phyloP scores from a whole-genome alignment of 2,888 invertebrate species.

The Cosmorhoe ocellata region DNA sequence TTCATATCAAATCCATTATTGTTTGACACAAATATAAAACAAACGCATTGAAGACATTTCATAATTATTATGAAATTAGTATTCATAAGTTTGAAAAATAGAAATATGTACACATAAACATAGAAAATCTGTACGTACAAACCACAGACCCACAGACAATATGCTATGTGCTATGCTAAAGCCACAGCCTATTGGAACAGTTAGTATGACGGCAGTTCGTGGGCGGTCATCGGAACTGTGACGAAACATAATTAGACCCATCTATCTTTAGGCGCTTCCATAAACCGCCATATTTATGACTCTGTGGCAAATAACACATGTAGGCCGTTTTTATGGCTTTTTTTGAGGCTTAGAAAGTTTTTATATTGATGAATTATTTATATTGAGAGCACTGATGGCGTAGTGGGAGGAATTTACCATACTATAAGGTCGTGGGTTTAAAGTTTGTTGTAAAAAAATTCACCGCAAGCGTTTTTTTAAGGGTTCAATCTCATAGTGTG shows the following conservation, averaged over 20 bases:
- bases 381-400: neutral
- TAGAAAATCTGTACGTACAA: too few species aligned
- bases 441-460: too few species aligned
- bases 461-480: too few species aligned
- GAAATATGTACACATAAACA: too few species aligned
- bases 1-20: too few species aligned
- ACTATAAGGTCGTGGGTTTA: too few species aligned
- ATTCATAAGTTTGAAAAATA: too few species aligned
- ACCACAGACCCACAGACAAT: neutral
- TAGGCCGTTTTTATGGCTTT: slow-evolving; percentile 26
- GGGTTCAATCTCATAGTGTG: too few species aligned
- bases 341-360: slow-evolving; percentile 13
- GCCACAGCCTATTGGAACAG: neutral
- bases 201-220: slow-evolving; percentile 8
- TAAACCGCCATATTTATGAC: slow-evolving; percentile 39
- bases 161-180: neutral
- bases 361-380: neutral
- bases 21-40: too few species aligned
- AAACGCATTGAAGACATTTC: too few species aligned
- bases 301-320: slow-evolving; percentile 29
- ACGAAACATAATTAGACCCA: slow-evolving; percentile 43
- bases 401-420: too few species aligned
- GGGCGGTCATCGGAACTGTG: slow-evolving; percentile 29
- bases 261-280: slow-evolving; percentile 43
- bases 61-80: too few species aligned